phyloP scores from a whole-genome alignment of 37 sponge, comb jelly and placozoan genomes.

The Spongilla lacustris region DNA sequence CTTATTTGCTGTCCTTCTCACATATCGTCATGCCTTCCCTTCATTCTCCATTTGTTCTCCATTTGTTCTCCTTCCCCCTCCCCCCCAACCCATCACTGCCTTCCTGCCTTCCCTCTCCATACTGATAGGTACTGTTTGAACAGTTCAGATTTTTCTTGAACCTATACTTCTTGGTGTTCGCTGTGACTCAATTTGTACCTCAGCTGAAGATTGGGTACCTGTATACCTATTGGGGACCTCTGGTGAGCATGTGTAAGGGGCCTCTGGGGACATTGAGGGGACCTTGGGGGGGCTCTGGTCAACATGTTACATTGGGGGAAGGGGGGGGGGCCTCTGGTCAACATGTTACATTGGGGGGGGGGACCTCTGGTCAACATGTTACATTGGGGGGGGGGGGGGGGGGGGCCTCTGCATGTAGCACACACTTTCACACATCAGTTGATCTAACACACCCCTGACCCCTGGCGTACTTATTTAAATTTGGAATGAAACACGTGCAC shows the following conservation, averaged over 20 bases:
- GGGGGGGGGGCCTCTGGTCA: neutral
- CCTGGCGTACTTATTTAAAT: too few relatives aligned
- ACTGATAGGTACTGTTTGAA: constrained; percentile 79
- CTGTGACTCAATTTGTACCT: constrained; percentile 88
- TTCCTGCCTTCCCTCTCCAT: neutral
- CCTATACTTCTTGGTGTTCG: constrained; percentile 90
- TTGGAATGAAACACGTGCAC: too few relatives aligned
- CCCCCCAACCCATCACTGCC: neutral
- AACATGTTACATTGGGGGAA: too few relatives aligned
- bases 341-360: too few relatives aligned
- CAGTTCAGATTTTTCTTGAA: constrained; percentile 97
- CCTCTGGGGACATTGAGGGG: neutral
- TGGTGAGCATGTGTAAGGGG: constrained; percentile 40
- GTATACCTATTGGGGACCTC: constrained; percentile 96
- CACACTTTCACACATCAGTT: too few relatives aligned
- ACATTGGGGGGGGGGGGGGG: too few relatives aligned
- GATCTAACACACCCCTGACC: too few relatives aligned
- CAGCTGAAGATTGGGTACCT: constrained; percentile 82
- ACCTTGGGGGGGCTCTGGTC: too few relatives aligned
- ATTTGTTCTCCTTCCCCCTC: neutral
- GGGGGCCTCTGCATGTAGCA: constrained; percentile 2
- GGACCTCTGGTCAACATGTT: neutral
- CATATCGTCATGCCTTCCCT: neutral
- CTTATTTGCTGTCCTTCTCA: neutral
- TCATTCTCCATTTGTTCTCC: too few relatives aligned